Evolutionary conservation across 2,797 vertebrate genomes (phyloP).

Genomic region (Poecilia picta): DNA sequence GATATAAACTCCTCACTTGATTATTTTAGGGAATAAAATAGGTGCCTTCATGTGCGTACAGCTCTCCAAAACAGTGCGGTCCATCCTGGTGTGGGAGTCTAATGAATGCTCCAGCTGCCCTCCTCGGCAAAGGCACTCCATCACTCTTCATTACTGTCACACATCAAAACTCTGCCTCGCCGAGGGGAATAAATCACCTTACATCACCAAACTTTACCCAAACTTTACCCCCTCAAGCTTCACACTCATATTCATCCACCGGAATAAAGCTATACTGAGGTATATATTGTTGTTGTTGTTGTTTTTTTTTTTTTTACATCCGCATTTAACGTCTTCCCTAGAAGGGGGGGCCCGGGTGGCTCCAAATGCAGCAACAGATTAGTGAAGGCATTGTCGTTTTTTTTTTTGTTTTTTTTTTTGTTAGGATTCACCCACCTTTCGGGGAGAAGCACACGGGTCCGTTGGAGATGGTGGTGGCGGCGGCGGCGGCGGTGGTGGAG

Average conservation of each 20-base stretch:
- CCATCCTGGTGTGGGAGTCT: constrained; percentile 86
- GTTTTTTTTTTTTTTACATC: neutral
- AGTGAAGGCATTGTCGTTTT: constrained; percentile 19
- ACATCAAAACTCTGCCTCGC: constrained; percentile 92
- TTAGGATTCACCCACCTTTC: constrained; percentile 87
- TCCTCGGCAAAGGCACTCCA: constrained; percentile 94
- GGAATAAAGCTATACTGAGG: neutral
- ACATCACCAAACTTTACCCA: constrained; percentile 84
- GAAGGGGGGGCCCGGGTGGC: constrained; percentile 19
- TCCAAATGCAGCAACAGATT: constrained; percentile 49
- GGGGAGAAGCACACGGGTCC: constrained; percentile 93
- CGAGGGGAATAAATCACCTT: constrained; percentile 91
- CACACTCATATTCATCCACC: constrained; percentile 77
- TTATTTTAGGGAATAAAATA: constrained; percentile 39
- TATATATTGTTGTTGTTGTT: neutral
- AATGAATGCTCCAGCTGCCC: constrained; percentile 97
- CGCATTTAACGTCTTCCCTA: neutral
- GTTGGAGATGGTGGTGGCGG: constrained; percentile 82
- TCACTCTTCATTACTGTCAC: constrained; percentile 99
- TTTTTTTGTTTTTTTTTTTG: no score
- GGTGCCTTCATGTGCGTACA: constrained; percentile 24
- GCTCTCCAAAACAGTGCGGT: constrained; percentile 75
- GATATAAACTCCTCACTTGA: constrained; percentile 11
- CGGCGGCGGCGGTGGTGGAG: constrained; percentile 82
- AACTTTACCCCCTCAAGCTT: constrained; percentile 76